phyloP scores from a whole-genome alignment of 2,888 invertebrate genomes.

The Platerodrilus igneus region DNA sequence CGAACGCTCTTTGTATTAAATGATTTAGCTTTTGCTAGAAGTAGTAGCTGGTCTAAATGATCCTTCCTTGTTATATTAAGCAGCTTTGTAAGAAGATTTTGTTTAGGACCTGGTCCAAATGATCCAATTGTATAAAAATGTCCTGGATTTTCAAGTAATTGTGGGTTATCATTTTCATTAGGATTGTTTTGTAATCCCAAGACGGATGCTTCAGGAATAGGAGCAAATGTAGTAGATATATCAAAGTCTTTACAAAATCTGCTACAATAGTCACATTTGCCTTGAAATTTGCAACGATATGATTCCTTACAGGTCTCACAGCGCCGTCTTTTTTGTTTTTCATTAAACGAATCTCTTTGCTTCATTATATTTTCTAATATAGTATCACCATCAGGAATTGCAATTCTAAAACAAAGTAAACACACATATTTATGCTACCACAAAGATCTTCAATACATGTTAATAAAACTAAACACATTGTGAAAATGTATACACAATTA shows the following conservation, averaged over 20 bases:
- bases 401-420: too few species aligned
- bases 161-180: not conserved
- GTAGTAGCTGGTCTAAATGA: conserved; percentile 26
- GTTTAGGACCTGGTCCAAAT: conserved; percentile 27
- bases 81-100: conserved; percentile 25
- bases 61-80: conserved; percentile 25
- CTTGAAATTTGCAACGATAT: conserved; percentile 18
- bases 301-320: conserved; percentile 22
- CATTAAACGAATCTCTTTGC: conserved; percentile 2
- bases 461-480: too few species aligned
- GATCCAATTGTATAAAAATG: conserved; percentile 30
- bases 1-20: conserved; percentile 7
- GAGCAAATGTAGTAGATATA: not conserved
- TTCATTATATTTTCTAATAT: too few species aligned
- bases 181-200: conserved; percentile 2
- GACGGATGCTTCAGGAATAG: conserved; percentile 1
- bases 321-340: conserved; percentile 17
- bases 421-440: too few species aligned
- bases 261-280: conserved; percentile 24
- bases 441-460: too few species aligned
- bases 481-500: too few species aligned
- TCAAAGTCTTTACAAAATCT: conserved; percentile 20
- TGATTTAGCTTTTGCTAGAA: conserved; percentile 29
- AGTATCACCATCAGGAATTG: too few species aligned
- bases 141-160: too few species aligned